Evolutionary conservation across 2,113 vertebrate species (phyloP), one percentile per base, ranked within the genome.

Genomic region (Indicator maculatus): DNA sequence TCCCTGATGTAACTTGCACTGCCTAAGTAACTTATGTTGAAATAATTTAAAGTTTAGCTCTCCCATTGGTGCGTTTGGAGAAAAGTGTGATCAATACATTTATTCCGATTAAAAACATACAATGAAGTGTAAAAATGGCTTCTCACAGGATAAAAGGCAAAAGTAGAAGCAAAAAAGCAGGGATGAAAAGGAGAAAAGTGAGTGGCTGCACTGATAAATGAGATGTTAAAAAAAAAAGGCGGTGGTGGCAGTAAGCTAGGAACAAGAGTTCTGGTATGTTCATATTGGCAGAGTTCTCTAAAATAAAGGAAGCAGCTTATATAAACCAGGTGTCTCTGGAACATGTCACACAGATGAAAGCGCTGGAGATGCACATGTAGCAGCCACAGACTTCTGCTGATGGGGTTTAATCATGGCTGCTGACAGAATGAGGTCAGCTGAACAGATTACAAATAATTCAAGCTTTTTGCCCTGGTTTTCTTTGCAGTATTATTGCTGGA

Each of bases 391-490:
- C 33, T 90, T 39, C 33, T 78, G 76, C 86, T 93, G 79, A 70
- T 1, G 0, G 83, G 26, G 20, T 69, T 93, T 88, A 77, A 55
- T 80, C 9, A 5, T 10, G 3, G 31, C 72, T 91, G 72, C 83
- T 90, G 88, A 96, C 80, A 93, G 86, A 96, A 96, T 74, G 81
- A 72, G 92, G 92, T 81, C 86, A 94, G 69, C 65, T 69, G 88
- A 88, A 59, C 56, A 71, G 72, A 83, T 77, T 64, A 83, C 69
- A 90, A 47, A 66, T 78, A 86, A 70, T 67, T 74, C 33, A n/a
- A 50, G 90, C 47, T 71, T 67, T 90, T 96, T 66, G 38, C 74
- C 31, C 67, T 71, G 11, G 18, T 81, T 87, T 93, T 72, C 67
- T 66, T 77, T 78, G 65, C 33, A 33, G 0, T 72, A 13, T 66